Conservation (phyloP, 1,140 invertebrate genomes). For the Drosophila nebulosa region DNA sequence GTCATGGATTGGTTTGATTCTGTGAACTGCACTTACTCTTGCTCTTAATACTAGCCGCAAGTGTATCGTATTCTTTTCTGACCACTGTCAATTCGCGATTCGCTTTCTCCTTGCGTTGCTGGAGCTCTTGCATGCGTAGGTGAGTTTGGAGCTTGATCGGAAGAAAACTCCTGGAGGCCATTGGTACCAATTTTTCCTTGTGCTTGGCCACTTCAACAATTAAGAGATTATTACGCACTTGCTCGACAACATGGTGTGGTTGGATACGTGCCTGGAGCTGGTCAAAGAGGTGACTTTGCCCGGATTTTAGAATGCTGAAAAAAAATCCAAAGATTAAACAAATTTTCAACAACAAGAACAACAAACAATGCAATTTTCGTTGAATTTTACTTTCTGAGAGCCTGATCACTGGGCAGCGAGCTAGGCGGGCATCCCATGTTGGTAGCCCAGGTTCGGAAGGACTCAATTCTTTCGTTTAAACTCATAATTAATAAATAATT, state of each 20-base stretch:
- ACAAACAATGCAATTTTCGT: not conserved
- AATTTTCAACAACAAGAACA: not conserved
- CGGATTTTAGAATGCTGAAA: constrained; percentile 68
- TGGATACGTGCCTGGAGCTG: constrained; percentile 55
- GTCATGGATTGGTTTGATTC: not conserved
- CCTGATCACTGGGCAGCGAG: constrained; percentile 56
- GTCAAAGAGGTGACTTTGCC: constrained; percentile 52
- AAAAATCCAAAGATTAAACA: not conserved
- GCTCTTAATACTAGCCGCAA: constrained; percentile 50
- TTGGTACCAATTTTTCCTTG: constrained; percentile 54
- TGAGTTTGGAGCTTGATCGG: constrained; percentile 60
- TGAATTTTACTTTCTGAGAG: constrained; percentile 56
- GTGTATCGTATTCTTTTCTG: constrained; percentile 47
- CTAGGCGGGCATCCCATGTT: constrained; percentile 60
- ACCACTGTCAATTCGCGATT: constrained; percentile 29
- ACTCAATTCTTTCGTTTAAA: constrained; percentile 44
- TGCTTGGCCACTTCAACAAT: constrained; percentile 48
- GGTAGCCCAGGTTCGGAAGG: constrained; percentile 60
- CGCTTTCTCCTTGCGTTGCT: constrained; percentile 39
- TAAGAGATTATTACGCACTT: constrained; percentile 60
- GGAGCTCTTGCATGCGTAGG: constrained; percentile 56
- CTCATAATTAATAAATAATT: constrained; percentile 37
- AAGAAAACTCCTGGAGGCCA: constrained; percentile 47
- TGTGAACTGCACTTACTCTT: constrained; percentile 50
- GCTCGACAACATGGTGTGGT: constrained; percentile 51